Conservation (phyloP, 2,113 vertebrate genomes). For the Dendrocopos noguchii region DNA sequence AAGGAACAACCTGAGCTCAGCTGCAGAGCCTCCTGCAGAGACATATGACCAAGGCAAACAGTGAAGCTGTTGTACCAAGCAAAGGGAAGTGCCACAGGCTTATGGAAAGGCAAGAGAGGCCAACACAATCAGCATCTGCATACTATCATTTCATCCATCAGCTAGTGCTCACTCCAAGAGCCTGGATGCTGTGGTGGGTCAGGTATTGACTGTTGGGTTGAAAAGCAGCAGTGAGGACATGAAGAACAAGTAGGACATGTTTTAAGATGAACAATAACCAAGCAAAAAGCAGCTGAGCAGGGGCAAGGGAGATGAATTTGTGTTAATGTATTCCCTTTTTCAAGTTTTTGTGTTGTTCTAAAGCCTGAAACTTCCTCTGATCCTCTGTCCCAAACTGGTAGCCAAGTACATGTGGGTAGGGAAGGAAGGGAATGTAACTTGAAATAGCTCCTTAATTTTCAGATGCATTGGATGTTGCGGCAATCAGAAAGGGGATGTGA, state of each 20-base stretch:
- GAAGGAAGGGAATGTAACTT: constrained; percentile 36
- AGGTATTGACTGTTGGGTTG: background rate
- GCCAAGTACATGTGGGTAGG: constrained; percentile 49
- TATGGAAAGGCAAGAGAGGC: background rate
- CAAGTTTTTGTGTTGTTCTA: constrained; percentile 11
- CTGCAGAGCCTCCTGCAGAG: background rate
- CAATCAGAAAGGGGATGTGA: constrained; percentile 32
- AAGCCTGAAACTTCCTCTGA: constrained; percentile 10
- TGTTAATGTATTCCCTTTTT: background rate
- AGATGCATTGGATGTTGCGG: constrained; percentile 3
- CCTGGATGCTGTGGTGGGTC: background rate
- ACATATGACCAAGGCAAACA: fast-evolving
- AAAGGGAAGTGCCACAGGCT: background rate
- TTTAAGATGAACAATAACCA: background rate
- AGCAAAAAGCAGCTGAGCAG: background rate
- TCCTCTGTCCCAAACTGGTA: constrained; percentile 22
- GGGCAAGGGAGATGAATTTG: background rate
- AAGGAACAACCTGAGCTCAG: background rate
- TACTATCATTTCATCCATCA: background rate
- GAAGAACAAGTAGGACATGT: background rate
- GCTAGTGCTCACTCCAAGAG: fast-evolving
- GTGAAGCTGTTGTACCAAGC: background rate
- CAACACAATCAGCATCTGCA: background rate
- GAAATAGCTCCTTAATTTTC: constrained; percentile 59
- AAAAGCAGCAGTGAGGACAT: background rate